phyloP scores from a whole-genome alignment of 1,140 invertebrate species.

The Drosophila tristis region DNA sequence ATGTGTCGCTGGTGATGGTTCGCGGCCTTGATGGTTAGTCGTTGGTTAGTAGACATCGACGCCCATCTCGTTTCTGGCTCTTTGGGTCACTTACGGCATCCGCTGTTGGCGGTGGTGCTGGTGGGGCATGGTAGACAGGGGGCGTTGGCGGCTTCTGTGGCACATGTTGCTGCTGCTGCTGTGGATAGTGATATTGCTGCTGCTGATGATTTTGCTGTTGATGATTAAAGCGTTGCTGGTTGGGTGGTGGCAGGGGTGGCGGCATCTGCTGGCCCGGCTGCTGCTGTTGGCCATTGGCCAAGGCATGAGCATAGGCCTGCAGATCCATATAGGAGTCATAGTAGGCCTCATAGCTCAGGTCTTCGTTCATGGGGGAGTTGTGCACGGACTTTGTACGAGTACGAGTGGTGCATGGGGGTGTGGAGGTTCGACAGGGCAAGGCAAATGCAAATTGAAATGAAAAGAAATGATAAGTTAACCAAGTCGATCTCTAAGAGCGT shows the following conservation, averaged over 20 bases:
- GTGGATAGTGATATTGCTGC: slow-evolving; percentile 29
- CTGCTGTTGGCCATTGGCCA: slow-evolving; percentile 42
- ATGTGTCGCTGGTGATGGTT: slow-evolving; percentile 1
- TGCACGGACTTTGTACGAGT: slow-evolving; percentile 55
- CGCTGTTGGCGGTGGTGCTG: slow-evolving; percentile 51
- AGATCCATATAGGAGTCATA: slow-evolving; percentile 76
- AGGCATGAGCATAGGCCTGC: slow-evolving; percentile 63
- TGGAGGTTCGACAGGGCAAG: slow-evolving; percentile 50
- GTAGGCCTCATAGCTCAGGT: slow-evolving; percentile 67
- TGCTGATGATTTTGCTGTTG: slow-evolving; percentile 43
- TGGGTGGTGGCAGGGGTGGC: slow-evolving; percentile 48
- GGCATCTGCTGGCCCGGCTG: slow-evolving; percentile 46
- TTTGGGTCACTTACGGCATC: slow-evolving; percentile 74
- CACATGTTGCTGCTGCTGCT: slow-evolving; percentile 47
- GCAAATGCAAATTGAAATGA: slow-evolving; percentile 47
- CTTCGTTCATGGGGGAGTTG: slow-evolving; percentile 47
- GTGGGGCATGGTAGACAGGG: slow-evolving; percentile 61
- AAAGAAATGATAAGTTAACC: slow-evolving; percentile 55
- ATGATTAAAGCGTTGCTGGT: slow-evolving; percentile 50
- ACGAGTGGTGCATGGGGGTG: slow-evolving; percentile 17
- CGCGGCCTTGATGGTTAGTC: slow-evolving; percentile 26
- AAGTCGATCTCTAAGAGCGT: slow-evolving; percentile 23
- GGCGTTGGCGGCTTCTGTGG: slow-evolving; percentile 42
- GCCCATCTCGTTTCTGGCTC: slow-evolving; percentile 6
- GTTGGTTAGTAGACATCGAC: slow-evolving; percentile 53